These are phyloP conservation scores for Percina caprodes DNA, from an alignment of 2,113 vertebrate genomes.

Conservation along the genomic window DNA sequence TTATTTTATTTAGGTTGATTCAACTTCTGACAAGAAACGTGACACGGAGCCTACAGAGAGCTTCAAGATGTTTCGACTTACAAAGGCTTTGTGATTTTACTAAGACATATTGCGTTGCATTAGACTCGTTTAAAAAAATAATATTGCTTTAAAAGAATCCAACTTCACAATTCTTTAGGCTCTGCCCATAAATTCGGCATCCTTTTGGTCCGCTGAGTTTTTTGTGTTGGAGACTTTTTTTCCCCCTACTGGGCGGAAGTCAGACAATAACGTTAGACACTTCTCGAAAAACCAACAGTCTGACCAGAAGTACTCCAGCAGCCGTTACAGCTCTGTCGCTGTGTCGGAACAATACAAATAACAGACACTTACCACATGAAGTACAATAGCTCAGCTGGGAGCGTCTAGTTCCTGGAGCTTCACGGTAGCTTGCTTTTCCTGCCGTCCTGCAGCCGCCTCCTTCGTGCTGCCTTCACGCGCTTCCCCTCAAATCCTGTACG, in stretches of 20 bases:
- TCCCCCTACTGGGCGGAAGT: neutral
- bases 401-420: neutral
- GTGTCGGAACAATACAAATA: neutral
- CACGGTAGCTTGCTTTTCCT: neutral
- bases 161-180: too few species aligned
- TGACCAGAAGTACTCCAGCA: too few species aligned
- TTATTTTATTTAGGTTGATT: neutral
- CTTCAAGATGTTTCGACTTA: neutral
- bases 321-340: neutral
- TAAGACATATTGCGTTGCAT: too few species aligned
- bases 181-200: too few species aligned
- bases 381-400: too few species aligned
- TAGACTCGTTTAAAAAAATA: too few species aligned
- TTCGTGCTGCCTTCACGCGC: conserved; percentile 36
- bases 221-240: too few species aligned
- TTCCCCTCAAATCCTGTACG: neutral
- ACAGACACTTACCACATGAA: neutral
- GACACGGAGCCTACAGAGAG: neutral
- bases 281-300: neutral
- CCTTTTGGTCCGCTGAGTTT: too few species aligned
- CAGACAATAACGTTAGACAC: neutral
- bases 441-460: neutral
- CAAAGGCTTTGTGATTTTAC: too few species aligned
- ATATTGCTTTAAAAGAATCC: too few species aligned
- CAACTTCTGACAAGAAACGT: neutral